A percentile compares a stretch with the other conserved stretches of the same genome.
These are phyloP conservation scores for Drosophila prostipennis DNA, from an alignment of 2,888 invertebrate species.

Conservation along the genomic window DNA sequence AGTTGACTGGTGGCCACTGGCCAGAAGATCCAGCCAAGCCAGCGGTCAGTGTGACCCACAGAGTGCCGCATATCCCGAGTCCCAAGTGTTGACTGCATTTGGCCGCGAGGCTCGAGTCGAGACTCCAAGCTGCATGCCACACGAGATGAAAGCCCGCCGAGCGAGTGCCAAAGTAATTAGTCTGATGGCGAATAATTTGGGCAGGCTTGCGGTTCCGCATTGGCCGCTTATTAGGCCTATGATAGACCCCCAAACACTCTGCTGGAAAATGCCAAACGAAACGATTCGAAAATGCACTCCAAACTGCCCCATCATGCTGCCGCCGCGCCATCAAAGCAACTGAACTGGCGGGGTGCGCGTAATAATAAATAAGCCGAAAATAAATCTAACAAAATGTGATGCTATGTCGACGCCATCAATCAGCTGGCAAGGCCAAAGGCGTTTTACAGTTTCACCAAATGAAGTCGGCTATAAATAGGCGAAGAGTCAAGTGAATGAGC, in stretches of 20 bases:
- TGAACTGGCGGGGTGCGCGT: slow-evolving; percentile 45
- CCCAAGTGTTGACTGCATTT: slow-evolving; percentile 48
- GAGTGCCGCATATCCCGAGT: slow-evolving; percentile 24
- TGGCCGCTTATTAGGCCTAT: slow-evolving; percentile 72
- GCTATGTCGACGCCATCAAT: slow-evolving; percentile 73
- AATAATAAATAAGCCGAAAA: slow-evolving; percentile 70
- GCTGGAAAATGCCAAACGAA: slow-evolving; percentile 55
- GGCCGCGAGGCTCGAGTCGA: slow-evolving; percentile 3
- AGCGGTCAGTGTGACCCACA: slow-evolving; percentile 33
- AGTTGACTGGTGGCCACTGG: slow-evolving; percentile 54
- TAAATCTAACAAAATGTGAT: slow-evolving; percentile 67
- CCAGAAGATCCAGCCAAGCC: slow-evolving; percentile 5
- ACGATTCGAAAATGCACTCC: slow-evolving; percentile 37
- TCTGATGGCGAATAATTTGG: slow-evolving; percentile 72
- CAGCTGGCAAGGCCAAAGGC: slow-evolving; percentile 67
- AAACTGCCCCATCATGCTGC: slow-evolving; percentile 47
- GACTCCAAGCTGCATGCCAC: slow-evolving; percentile 52
- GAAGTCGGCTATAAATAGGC: slow-evolving; percentile 63
- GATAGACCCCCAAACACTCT: slow-evolving; percentile 29
- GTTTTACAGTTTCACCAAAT: slow-evolving; percentile 70
- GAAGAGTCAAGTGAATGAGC: slow-evolving; percentile 66
- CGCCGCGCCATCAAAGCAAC: slow-evolving; percentile 53
- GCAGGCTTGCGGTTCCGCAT: slow-evolving; percentile 76
- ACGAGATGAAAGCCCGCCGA: slow-evolving; percentile 75
- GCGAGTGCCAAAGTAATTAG: slow-evolving; percentile 80